These are phyloP conservation scores for Eupelmus urozonus DNA, from an alignment of 2,888 invertebrate species.

Conservation along the genomic window DNA sequence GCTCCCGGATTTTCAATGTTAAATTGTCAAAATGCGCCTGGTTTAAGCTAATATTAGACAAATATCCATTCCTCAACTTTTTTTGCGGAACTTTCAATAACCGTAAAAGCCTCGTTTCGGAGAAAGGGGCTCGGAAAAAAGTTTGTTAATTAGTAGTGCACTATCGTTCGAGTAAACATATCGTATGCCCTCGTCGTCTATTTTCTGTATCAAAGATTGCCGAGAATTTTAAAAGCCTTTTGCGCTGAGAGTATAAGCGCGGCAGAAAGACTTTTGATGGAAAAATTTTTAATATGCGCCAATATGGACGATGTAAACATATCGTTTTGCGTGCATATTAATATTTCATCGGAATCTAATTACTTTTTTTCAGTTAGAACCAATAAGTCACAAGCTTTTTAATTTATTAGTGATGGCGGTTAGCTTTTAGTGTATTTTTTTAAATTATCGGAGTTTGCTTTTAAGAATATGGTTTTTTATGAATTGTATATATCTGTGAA, in stretches of 20 bases:
- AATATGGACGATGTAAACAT: constrained; percentile 15
- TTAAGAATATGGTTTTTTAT: no score
- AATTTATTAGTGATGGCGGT: no score
- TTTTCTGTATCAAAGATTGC: neutral
- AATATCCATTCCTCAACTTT: no score
- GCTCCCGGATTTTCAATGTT: neutral
- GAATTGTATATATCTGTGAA: no score
- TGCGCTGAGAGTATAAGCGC: neutral
- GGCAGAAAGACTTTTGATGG: neutral
- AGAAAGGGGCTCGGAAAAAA: neutral
- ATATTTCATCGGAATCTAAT: neutral
- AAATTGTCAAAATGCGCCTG: no score
- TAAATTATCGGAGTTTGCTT: no score
- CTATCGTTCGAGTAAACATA: constrained; percentile 15
- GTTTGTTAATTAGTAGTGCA: constrained; percentile 20
- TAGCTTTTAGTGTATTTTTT: no score
- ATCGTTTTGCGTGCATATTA: neutral
- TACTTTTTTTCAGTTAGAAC: no score
- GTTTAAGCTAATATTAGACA: no score
- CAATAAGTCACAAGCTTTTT: no score
- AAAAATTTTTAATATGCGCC: constrained; percentile 23
- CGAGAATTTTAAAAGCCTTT: constrained; percentile 24
- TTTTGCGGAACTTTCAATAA: neutral
- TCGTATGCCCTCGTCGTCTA: neutral
- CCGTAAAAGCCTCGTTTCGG: neutral